These are phyloP conservation scores for Vanessa tameamea DNA, from an alignment of 1,140 invertebrate genomes.

Conservation along the genomic window DNA sequence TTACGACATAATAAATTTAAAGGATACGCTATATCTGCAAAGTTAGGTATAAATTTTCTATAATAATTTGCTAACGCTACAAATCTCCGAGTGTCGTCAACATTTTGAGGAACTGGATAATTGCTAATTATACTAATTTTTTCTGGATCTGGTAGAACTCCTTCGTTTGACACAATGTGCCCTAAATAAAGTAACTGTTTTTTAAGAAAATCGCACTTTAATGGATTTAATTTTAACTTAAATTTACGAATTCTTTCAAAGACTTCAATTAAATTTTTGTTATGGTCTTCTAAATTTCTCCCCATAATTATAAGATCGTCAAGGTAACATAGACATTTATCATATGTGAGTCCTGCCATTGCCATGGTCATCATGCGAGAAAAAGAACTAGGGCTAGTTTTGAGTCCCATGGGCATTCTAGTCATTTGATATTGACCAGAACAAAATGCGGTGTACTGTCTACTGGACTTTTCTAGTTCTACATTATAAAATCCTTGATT, in stretches of 20 bases:
- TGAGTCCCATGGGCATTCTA: no score
- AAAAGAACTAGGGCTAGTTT: no score
- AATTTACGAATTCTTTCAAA: constrained; percentile 21
- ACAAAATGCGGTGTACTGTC: no score
- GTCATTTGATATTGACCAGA: no score
- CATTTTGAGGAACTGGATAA: constrained; percentile 21
- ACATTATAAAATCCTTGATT: no score
- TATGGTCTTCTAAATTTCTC: not conserved
- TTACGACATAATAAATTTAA: constrained; percentile 23
- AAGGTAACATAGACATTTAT: constrained; percentile 7
- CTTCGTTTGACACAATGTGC: constrained; percentile 22
- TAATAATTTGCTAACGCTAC: constrained; percentile 24
- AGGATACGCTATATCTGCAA: constrained; percentile 19
- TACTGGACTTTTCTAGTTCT: no score
- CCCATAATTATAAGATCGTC: no score
- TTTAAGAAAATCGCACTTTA: constrained; percentile 21
- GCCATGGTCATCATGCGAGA: constrained; percentile 12
- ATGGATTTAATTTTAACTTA: constrained; percentile 21
- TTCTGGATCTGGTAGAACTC: constrained; percentile 19
- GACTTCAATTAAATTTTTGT: constrained; percentile 13
- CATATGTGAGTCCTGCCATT: constrained; percentile 24
- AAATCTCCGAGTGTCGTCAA: constrained; percentile 11
- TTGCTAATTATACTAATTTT: constrained; percentile 15
- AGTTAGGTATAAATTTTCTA: constrained; percentile 25
- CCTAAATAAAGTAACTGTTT: constrained; percentile 20